A percentile compares a stretch with the other conserved stretches of the same genome.
These are phyloP conservation scores for Helicoverpa armigera DNA, from an alignment of 1,140 invertebrate species.

Conservation along the genomic window DNA sequence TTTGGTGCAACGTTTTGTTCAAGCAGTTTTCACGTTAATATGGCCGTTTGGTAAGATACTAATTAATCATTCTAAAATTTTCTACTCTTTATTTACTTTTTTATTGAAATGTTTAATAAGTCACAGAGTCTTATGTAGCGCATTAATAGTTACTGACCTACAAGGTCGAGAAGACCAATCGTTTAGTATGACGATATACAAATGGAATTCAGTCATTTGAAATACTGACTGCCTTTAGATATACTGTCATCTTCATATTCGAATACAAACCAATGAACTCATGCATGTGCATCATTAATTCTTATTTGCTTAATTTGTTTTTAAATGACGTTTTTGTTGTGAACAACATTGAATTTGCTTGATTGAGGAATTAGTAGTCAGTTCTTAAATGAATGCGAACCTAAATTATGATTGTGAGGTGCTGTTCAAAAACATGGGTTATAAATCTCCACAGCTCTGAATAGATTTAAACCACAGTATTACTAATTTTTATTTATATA, in stretches of 20 bases:
- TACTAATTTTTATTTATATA: constrained; percentile 18
- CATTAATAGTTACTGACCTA: constrained; percentile 41
- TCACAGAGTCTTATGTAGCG: not conserved
- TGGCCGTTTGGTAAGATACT: constrained; percentile 40
- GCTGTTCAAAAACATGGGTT: too few relatives aligned
- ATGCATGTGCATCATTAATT: constrained; percentile 6
- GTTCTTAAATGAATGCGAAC: too few relatives aligned
- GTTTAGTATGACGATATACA: constrained; percentile 29
- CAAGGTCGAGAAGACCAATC: constrained; percentile 28
- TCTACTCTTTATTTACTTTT: not conserved
- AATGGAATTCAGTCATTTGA: constrained; percentile 39
- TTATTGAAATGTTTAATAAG: not conserved
- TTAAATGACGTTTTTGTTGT: not conserved
- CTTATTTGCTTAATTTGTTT: not conserved
- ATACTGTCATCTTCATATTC: constrained; percentile 3
- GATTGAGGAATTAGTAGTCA: not conserved
- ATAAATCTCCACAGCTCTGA: too few relatives aligned
- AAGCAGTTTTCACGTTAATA: constrained; percentile 8
- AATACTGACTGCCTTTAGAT: constrained; percentile 24
- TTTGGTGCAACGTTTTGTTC: not conserved
- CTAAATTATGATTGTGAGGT: too few relatives aligned
- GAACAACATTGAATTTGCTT: not conserved
- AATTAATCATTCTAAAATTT: not conserved
- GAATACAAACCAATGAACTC: constrained; percentile 12
- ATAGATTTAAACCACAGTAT: not conserved